Conservation (phyloP, 2,797 vertebrate species). For the Limnodromus scolopaceus region DNA sequence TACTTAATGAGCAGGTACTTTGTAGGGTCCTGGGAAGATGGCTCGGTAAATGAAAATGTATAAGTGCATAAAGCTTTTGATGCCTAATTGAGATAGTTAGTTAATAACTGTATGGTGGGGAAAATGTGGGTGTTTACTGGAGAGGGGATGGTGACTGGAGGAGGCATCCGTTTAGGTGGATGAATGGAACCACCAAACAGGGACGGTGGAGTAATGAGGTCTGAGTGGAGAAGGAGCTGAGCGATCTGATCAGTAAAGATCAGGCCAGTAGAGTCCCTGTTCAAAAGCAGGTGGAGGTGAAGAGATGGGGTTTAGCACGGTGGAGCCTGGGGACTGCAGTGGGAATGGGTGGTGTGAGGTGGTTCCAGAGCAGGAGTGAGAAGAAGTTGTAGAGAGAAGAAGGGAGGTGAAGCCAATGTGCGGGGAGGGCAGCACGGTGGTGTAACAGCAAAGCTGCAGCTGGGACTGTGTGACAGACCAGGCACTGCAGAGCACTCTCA, state of each 20-base stretch:
- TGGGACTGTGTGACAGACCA: not conserved
- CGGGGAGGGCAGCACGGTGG: rapidly evolving
- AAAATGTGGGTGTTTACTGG: not conserved
- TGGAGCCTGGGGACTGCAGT: rapidly evolving
- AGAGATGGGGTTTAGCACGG: rapidly evolving
- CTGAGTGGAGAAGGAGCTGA: not conserved
- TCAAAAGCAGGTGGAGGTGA: not conserved
- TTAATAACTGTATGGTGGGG: not conserved
- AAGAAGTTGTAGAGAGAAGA: not conserved
- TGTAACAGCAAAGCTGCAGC: not conserved
- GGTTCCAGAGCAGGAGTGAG: rapidly evolving
- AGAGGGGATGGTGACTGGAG: not conserved
- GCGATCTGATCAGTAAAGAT: not conserved
- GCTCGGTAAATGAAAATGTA: not conserved
- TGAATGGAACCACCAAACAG: not conserved
- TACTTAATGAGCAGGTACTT: not conserved
- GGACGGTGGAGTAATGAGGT: not conserved
- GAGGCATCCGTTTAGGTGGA: not conserved
- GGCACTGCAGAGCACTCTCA: not conserved
- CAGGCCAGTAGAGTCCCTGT: not conserved
- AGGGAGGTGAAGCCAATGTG: not conserved
- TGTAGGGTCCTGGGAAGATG: not conserved
- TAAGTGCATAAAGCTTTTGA: not conserved
- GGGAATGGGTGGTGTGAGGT: rapidly evolving
- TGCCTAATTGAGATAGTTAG: not conserved